Evolutionary conservation across 2,888 invertebrate species (phyloP), one percentile per base, ranked within the genome.

Genomic region (Hydrotaea diabolus): DNA sequence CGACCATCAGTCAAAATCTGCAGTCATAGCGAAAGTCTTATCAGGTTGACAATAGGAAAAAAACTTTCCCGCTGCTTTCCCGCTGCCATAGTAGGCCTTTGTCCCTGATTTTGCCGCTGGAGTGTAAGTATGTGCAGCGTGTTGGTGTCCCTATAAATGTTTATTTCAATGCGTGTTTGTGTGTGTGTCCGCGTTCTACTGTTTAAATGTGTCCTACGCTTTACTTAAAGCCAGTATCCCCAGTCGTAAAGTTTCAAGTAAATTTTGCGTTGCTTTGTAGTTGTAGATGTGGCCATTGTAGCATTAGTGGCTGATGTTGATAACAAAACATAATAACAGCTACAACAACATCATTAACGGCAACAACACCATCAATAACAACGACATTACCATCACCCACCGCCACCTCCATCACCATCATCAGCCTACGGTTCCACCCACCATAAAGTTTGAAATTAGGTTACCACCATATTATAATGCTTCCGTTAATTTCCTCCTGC

Each of bases 401-500:
- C 62, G 31, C 26, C 62, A 31, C 15, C 62, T 7, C 26, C 26
- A n/a, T 31, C 9, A 15, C 23, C 23, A 15, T 31, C 62, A 31
- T 21, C 55, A 55, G 19, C 55, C 3, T 53, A n/a, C n/a, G 17
- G 11, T 23, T 0, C 79, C 53, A 13, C 53, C 31, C 31, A 72
- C 55, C 53, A 19, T 2, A 46, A 46, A 43, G 23, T 69, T 43
- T 43, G 23, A 46, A 69, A 69, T 69, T 69, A 69, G 69, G 69
- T 69, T 69, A 57, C 73, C 77, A 77, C 77, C 75, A 75, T 80
- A 84, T 84, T 80, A 77, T 78, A 78, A 81, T 81, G 81, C 76
- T 80, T 76, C 81, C 81, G 80, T 81, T 84, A 81, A 78, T 81
- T 84, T 84, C 75, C 80, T 78, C 80, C 78, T 64, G 11, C 71